phyloP scores from a whole-genome alignment of 1,140 invertebrate genomes.

The Aphelinus certus region DNA sequence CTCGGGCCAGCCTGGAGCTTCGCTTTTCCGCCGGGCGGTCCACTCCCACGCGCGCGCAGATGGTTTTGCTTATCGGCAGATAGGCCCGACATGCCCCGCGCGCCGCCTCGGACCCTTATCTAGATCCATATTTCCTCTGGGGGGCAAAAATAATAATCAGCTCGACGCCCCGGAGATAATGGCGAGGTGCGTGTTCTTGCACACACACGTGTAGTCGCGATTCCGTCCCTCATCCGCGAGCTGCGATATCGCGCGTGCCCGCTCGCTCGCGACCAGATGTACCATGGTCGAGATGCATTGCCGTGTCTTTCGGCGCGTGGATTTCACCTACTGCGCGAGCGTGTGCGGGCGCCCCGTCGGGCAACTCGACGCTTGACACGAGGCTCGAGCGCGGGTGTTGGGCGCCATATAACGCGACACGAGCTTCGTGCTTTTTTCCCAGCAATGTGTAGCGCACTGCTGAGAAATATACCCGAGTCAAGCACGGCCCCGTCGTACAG shows the following conservation, averaged over 20 bases:
- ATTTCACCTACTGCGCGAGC: constrained; percentile 27
- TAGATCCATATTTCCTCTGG: constrained; percentile 32
- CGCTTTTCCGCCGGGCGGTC: not conserved
- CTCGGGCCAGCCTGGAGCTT: no score
- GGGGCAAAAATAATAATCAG: not conserved
- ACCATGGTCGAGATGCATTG: constrained; percentile 51
- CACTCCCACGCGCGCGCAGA: constrained; percentile 13
- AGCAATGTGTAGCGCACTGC: no score
- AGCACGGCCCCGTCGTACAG: no score
- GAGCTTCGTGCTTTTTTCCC: not conserved
- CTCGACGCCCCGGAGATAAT: no score
- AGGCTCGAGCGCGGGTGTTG: not conserved
- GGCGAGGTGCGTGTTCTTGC: no score
- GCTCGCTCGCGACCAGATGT: constrained; percentile 44
- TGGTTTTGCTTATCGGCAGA: constrained; percentile 30
- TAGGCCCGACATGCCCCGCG: constrained; percentile 14
- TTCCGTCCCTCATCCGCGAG: constrained; percentile 14
- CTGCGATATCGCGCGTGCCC: constrained; percentile 49
- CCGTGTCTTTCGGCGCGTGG: not conserved
- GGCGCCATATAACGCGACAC: not conserved
- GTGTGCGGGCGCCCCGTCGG: constrained; percentile 18
- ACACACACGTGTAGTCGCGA: no score
- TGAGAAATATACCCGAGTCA: no score
- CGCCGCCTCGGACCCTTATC: constrained; percentile 5
- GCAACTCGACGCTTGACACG: not conserved